Percentiles rank a stretch among this genome's conserved stretches.
phyloP scores from a whole-genome alignment of 2,113 vertebrate genomes.

The Camelus dromedarius region DNA sequence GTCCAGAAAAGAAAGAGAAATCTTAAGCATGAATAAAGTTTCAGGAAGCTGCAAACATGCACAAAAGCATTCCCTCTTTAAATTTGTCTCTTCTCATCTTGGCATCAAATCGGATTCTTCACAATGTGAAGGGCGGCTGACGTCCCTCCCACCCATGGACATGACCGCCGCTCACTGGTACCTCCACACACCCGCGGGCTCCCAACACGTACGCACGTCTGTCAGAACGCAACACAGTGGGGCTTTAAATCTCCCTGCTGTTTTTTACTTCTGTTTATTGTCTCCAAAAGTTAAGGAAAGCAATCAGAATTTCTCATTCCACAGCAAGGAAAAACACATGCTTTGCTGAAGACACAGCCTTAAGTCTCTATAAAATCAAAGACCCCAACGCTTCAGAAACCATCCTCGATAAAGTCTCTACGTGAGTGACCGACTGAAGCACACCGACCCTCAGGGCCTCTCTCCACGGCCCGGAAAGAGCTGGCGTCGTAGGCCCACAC shows the following conservation, averaged over 20 bases:
- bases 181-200: not conserved
- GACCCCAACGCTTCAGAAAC: not conserved
- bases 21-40: not conserved
- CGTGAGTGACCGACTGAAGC: rapidly evolving
- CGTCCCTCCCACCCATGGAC: not conserved
- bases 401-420: rapidly evolving
- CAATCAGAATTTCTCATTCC: not conserved
- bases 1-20: not conserved
- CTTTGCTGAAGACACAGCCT: not conserved
- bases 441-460: not conserved
- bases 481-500: slow-evolving; percentile 94
- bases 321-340: not conserved
- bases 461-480: slow-evolving; percentile 70
- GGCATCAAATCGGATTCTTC: not conserved
- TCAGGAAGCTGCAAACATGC: not conserved
- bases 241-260: not conserved
- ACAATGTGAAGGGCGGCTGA: not conserved
- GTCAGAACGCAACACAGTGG: not conserved
- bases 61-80: not conserved
- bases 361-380: not conserved
- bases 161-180: rapidly evolving
- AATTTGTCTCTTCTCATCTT: not conserved
- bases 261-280: not conserved
- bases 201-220: not conserved
- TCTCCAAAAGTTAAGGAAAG: not conserved